Conservation (phyloP, 2,797 vertebrate species). For the Paramormyrops hopkinsi region DNA sequence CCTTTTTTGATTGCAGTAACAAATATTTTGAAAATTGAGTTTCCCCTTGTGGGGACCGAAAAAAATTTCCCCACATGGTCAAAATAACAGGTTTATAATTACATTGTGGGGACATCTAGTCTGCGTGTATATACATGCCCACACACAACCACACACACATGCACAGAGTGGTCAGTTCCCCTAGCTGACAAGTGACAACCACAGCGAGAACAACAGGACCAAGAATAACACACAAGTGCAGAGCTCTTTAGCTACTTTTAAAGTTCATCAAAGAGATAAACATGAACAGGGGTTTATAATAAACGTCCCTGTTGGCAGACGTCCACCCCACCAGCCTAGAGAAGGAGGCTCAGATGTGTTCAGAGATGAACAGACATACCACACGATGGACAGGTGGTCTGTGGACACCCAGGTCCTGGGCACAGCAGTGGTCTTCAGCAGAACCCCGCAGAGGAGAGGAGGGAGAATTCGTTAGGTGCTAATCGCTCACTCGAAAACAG, state of each 20-base stretch:
- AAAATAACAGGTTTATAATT: background rate
- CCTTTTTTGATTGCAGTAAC: background rate
- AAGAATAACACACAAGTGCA: background rate
- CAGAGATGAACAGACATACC: constrained; percentile 62
- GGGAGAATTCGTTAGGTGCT: background rate
- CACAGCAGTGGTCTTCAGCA: constrained; percentile 78
- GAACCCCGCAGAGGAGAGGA: background rate
- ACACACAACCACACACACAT: background rate
- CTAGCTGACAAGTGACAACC: background rate
- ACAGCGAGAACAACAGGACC: background rate
- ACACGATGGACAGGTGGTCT: constrained; percentile 95
- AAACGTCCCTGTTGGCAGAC: background rate
- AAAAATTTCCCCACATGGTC: background rate
- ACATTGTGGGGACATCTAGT: background rate
- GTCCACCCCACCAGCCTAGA: background rate
- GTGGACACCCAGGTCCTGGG: constrained; percentile 93
- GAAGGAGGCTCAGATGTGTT: background rate
- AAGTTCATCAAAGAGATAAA: background rate
- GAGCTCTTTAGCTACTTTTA: background rate
- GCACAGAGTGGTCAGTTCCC: background rate
- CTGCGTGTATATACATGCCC: background rate
- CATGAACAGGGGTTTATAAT: background rate
- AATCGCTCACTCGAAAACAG: background rate
- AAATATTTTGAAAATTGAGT: background rate
- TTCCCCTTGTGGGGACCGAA: background rate